Base-by-base conservation (phyloP, 2,888 invertebrate species). In the Epinotia demarniana region DNA sequence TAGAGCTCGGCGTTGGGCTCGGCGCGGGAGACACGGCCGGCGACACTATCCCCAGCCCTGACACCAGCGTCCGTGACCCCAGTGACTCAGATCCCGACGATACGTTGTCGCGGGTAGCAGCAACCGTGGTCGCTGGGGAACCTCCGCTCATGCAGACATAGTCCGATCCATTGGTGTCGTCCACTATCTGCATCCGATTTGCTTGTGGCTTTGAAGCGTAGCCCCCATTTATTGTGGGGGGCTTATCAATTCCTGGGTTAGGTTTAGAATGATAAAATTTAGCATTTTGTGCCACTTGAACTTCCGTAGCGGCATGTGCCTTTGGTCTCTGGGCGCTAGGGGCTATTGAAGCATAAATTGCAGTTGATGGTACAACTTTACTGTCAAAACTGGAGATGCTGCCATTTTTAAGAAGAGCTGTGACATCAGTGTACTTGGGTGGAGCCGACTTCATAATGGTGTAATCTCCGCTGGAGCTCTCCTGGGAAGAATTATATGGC, bases 61-160 rank as follows among this genome's bases (percentile, higher is more conserved):
- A 91, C 16, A 87, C 90, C 78, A 93, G 82, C 80, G 92, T 92
- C 67, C 93, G 87, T 63, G 93, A 91, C 60, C 86, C 86, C 72
- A 90, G 82, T 16, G 92, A 88, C 75, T 93, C 93, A 43, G 92
- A 91, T 16, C 86, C 86, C 76, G 92, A 80, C 19, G 93, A 92
- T 18, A 89, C 82, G 85, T 90, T 92, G 73, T 94, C 94, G 76
- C 91, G 89, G 79, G 91, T 95, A 12, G 92, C 91, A 77, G 93
- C 92, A 73, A 94, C 85, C 67, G 89, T 90, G 46, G 94, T 92
- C 3, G 94, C 92, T 23, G 95, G 89, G 72, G 95, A 94, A 55
- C 95, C 96, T n/a, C 97, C 97, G 16, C 97, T 97, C 97, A 97
- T 97, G 83, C 97, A 97, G 33, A 97, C 97, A 90, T 97, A 97